These are phyloP conservation scores for Odobenus rosmarus DNA, from an alignment of 2,113 vertebrate species.

Conservation along the genomic window DNA sequence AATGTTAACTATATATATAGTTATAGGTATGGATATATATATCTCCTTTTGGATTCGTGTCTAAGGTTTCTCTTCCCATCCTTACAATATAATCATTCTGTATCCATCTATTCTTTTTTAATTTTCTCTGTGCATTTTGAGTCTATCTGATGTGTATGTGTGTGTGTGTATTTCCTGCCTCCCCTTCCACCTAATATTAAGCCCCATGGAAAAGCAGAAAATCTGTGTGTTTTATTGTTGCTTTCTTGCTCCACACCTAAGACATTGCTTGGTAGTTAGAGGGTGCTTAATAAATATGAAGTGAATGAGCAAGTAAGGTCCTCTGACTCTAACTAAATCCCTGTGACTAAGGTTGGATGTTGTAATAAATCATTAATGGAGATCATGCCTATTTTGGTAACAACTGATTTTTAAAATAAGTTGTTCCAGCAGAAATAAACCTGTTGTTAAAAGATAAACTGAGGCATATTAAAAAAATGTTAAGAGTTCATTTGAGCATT, in stretches of 20 bases:
- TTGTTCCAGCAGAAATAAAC: constrained; percentile 1
- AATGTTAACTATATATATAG: neutral
- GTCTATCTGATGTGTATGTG: neutral
- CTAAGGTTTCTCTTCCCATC: neutral
- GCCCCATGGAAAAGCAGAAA: neutral
- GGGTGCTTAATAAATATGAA: neutral
- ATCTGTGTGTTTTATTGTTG: neutral
- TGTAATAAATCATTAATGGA: neutral
- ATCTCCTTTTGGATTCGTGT: neutral
- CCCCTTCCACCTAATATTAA: neutral
- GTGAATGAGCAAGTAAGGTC: neutral
- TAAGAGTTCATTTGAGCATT: neutral
- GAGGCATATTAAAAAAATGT: neutral
- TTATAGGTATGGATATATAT: neutral
- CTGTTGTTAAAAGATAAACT: neutral
- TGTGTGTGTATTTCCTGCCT: neutral
- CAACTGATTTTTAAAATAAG: constrained; percentile 2
- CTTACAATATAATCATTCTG: neutral
- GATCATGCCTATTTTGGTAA: neutral
- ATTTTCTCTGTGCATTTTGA: neutral
- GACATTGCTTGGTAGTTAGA: neutral
- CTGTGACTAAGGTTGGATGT: neutral
- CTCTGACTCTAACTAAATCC: neutral
- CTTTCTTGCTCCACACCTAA: neutral
- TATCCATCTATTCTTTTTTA: neutral